Base-by-base conservation (phyloP, 1,140 invertebrate species). In the Ceratoteleas bidentatus region DNA sequence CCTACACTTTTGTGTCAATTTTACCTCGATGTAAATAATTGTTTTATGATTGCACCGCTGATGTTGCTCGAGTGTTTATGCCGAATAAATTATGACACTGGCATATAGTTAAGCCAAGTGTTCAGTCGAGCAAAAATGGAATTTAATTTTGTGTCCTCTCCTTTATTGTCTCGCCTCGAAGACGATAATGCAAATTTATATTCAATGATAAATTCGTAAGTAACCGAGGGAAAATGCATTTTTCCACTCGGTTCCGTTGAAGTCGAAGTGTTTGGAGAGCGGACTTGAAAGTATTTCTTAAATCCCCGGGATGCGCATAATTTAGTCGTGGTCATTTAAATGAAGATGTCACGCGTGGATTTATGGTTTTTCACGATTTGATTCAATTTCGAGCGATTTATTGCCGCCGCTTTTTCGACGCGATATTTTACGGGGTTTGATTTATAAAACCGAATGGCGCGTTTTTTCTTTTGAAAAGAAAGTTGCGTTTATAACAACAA, bases 21-120 rank as follows among this genome's bases (percentile, higher is more conserved):
- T 65, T 49, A 54, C n/a, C 38, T 56, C 11, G 11, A 38, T 58
- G 70, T 65, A 65, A 64, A 64, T 74, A 58, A 64, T 74, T 57
- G 47, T 70, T 70, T 70, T 60, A 58, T 49, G 64, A 68, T 56
- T 57, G 40, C 49, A 54, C 24, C 11, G 38, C 15, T 43, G 36
- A 60, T 57, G 33, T 69, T 58, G 13, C 9, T 50, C 33, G 33
- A 50, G 3, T 33, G 36, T 33, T 65, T 40, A 64, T 14, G 50
- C 32, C 2, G 33, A 69, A 47, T 54, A 61, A 61, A 43, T 70
- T 70, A 38, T 14, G 33, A 24, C 16, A 47, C 9, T 57, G 24
- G 9, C 45, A 56, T 54, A 66, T 66, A 33, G 50, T 52, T 38
- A 49, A 49, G 13, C 33, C n/a, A 53, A 64, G 11, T 15, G 36